phyloP scores from a whole-genome alignment of 2,888 invertebrate species.

The Quadroppia sp. region DNA sequence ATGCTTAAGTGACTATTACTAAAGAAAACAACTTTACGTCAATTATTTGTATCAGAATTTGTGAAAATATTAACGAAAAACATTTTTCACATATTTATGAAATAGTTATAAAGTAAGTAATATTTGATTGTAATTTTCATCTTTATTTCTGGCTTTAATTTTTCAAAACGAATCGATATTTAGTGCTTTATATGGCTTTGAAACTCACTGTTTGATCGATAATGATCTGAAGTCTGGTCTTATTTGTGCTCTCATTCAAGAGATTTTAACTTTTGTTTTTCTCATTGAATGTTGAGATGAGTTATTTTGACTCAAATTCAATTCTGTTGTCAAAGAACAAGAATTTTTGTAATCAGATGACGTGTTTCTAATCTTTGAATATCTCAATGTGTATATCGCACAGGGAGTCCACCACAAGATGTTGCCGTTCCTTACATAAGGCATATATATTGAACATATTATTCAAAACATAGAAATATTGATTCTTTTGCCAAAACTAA shows the following conservation, averaged over 20 bases:
- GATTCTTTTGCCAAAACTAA: not conserved
- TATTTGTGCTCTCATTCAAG: not conserved
- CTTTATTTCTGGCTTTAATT: not conserved
- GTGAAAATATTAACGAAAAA: too few species aligned
- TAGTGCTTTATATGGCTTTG: not conserved
- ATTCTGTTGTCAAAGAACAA: not conserved
- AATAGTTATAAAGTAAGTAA: too few species aligned
- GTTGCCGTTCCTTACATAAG: conserved; percentile 8
- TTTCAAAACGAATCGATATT: not conserved
- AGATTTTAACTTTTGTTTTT: conserved; percentile 21
- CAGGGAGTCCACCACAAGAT: conserved; percentile 2
- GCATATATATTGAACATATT: conserved; percentile 8
- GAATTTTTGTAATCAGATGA: not conserved
- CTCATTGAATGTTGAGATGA: too few species aligned
- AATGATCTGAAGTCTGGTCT: not conserved
- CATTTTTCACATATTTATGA: too few species aligned
- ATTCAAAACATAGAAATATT: not conserved
- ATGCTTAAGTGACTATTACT: too few species aligned
- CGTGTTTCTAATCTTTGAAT: not conserved
- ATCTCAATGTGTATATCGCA: not conserved
- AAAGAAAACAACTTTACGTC: too few species aligned
- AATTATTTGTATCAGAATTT: too few species aligned
- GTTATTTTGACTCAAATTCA: too few species aligned
- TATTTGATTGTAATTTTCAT: too few species aligned
- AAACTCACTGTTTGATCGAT: not conserved